Evolutionary conservation across 2,113 vertebrate genomes (phyloP).

Genomic region (Melanerpes formicivorus): DNA sequence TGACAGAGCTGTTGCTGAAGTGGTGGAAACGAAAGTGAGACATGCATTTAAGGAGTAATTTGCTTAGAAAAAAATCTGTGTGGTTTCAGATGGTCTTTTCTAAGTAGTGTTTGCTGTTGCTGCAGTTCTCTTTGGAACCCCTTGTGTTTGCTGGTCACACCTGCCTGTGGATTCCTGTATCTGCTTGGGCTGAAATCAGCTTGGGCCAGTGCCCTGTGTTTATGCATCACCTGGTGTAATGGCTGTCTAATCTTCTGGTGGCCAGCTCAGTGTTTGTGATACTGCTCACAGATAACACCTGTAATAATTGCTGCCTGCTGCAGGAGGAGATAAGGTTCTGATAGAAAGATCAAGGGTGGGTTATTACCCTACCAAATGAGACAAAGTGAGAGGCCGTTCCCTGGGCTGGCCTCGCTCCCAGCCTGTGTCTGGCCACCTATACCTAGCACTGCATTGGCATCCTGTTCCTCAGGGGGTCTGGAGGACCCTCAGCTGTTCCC

Average conservation of each 20-base stretch:
- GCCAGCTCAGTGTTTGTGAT: not conserved
- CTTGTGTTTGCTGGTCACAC: not conserved
- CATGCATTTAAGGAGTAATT: not conserved
- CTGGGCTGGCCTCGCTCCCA: not conserved
- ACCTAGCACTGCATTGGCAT: not conserved
- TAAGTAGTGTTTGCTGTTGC: not conserved
- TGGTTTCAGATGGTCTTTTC: not conserved
- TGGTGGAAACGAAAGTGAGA: not conserved
- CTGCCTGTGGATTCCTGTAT: not conserved
- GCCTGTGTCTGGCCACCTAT: not conserved
- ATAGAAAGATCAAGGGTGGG: not conserved
- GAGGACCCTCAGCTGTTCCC: not conserved
- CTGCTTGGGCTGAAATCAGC: not conserved
- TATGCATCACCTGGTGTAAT: not conserved
- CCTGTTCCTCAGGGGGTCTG: not conserved
- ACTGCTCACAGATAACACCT: not conserved
- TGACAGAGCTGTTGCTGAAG: not conserved
- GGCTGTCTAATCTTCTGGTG: not conserved
- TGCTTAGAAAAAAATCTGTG: not conserved
- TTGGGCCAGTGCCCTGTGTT: not conserved
- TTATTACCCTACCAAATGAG: not conserved
- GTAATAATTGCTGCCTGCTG: not conserved
- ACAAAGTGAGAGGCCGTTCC: fast-evolving
- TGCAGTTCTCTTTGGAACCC: not conserved
- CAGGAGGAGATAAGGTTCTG: not conserved